phyloP scores from a whole-genome alignment of 2,888 invertebrate species.

The Troides helena region DNA sequence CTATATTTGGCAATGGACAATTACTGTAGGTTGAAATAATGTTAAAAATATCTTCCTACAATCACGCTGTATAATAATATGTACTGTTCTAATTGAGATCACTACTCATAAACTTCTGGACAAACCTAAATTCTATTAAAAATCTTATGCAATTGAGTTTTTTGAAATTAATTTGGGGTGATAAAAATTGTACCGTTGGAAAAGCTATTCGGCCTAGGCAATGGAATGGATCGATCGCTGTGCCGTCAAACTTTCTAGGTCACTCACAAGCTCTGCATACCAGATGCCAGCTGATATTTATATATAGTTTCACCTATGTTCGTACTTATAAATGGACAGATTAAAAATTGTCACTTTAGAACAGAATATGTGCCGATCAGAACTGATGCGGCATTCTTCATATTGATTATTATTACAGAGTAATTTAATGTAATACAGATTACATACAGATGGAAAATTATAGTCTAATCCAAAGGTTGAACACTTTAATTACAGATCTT shows the following conservation, averaged over 20 bases:
- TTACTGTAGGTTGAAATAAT: too few species aligned
- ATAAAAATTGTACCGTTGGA: constrained; percentile 9
- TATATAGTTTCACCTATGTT: neutral
- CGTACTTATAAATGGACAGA: neutral
- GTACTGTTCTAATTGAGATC: too few species aligned
- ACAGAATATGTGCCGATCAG: too few species aligned
- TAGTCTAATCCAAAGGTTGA: neutral
- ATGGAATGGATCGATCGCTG: constrained; percentile 49
- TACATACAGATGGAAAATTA: too few species aligned
- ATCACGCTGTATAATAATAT: too few species aligned
- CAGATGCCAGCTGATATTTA: constrained; percentile 11
- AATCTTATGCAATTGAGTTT: neutral
- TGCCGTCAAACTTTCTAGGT: constrained; percentile 60
- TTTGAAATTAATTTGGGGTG: neutral
- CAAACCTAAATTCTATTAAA: neutral
- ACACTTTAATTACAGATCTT: neutral
- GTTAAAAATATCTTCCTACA: too few species aligned
- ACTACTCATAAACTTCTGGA: too few species aligned
- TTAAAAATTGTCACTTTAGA: neutral
- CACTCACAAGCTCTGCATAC: constrained; percentile 33
- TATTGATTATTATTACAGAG: too few species aligned
- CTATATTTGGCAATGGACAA: too few species aligned
- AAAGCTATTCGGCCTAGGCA: constrained; percentile 32
- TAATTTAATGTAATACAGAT: too few species aligned
- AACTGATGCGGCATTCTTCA: too few species aligned